Percentiles rank a stretch among this genome's conserved stretches.
Evolutionary conservation across 2,113 vertebrate genomes (phyloP).

Genomic region (Trichechus manatus): DNA sequence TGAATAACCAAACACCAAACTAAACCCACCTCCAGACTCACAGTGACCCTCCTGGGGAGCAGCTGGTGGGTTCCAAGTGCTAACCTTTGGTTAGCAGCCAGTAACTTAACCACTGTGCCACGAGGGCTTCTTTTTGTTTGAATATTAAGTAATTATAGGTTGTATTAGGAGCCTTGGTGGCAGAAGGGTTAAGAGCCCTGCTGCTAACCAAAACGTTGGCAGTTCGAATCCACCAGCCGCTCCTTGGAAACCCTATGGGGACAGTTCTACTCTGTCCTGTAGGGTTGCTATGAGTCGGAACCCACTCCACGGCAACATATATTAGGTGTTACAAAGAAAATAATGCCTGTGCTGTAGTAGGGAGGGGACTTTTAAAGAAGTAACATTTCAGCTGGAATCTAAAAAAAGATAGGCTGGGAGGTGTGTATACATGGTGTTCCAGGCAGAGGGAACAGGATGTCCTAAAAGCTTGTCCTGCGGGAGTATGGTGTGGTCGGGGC

Average conservation of each 20-base stretch:
- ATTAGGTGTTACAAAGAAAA: not conserved
- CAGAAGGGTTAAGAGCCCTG: too few relatives aligned
- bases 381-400: not conserved
- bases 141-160: not conserved
- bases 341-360: not conserved
- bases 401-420: not conserved
- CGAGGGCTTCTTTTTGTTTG: not conserved
- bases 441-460: not conserved
- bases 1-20: too few relatives aligned
- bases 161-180: not conserved
- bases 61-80: not conserved
- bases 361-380: not conserved
- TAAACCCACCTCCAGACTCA: too few relatives aligned
- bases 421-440: not conserved
- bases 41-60: too few relatives aligned
- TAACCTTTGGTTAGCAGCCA: not conserved
- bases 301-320: not conserved
- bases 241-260: too few relatives aligned
- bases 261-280: too few relatives aligned
- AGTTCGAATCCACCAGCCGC: too few relatives aligned
- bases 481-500: not conserved
- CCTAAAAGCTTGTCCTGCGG: not conserved
- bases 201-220: too few relatives aligned
- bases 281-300: too few relatives aligned
- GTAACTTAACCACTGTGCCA: not conserved